Conservation (phyloP, 2,797 vertebrate genomes). For the Semaprochilodus insignis region DNA sequence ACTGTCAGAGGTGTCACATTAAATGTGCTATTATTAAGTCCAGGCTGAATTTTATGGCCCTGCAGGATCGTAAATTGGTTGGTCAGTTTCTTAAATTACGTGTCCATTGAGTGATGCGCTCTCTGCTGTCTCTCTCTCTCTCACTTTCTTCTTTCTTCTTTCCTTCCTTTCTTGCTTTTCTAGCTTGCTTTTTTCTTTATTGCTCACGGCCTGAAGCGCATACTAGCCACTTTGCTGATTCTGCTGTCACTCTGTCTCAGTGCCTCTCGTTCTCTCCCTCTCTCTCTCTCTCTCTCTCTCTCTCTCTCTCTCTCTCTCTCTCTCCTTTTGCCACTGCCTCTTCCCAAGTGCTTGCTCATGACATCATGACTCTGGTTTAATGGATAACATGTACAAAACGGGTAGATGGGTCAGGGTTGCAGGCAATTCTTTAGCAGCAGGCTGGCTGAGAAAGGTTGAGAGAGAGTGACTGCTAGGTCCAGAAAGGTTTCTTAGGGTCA, state of each 20-base stretch:
- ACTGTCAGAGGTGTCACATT: conserved; percentile 90
- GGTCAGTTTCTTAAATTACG: conserved; percentile 89
- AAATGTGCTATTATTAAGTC: conserved; percentile 91
- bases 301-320: conserved; percentile 3
- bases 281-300: neutral
- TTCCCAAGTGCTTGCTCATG: neutral
- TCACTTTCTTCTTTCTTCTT: conserved; percentile 14
- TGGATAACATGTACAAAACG: conserved; percentile 16
- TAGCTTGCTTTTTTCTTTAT: neutral
- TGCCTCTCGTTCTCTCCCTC: neutral
- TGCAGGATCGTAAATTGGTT: conserved; percentile 85
- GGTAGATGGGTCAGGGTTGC: neutral
- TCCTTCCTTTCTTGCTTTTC: neutral
- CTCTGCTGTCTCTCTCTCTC: conserved; percentile 11
- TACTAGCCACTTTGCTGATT: conserved; percentile 52
- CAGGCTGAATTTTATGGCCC: conserved; percentile 86
- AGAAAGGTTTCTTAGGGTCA: neutral
- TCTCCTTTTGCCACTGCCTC: neutral
- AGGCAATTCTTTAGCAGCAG: neutral
- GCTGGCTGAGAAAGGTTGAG: neutral
- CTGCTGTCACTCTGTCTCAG: neutral
- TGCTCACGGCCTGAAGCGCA: neutral
- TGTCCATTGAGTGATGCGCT: conserved; percentile 69
- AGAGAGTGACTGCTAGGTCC: neutral
- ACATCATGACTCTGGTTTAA: conserved; percentile 33